A percentile compares a stretch with the other conserved stretches of the same genome.
These are phyloP conservation scores for Panopea generosa DNA, from an alignment of 2,888 invertebrate species.

Conservation along the genomic window DNA sequence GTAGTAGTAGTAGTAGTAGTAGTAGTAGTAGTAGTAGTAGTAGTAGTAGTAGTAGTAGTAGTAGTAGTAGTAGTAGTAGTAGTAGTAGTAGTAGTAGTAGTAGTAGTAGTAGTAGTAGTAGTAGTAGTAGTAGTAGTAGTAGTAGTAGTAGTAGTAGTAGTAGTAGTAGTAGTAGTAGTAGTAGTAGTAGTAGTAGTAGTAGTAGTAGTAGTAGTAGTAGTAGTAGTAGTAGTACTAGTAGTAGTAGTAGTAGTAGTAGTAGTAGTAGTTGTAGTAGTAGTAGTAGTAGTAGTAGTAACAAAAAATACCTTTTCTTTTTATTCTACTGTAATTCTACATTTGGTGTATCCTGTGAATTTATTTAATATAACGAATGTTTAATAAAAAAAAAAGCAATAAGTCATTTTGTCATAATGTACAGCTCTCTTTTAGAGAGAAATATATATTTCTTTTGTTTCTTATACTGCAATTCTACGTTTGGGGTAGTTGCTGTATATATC, in stretches of 20 bases:
- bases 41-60: conserved; percentile 31
- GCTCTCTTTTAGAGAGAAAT: no score
- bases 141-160: conserved; percentile 1
- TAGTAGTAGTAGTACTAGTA: conserved; percentile 36
- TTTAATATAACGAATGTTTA: no score
- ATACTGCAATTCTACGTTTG: no score
- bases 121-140: conserved; percentile 31
- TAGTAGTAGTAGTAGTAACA: conserved; percentile 36
- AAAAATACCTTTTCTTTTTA: no score
- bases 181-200: conserved; percentile 35
- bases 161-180: conserved; percentile 34
- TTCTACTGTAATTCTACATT: no score
- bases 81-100: conserved; percentile 36
- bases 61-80: conserved; percentile 41
- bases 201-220: conserved; percentile 36
- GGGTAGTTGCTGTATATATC: no score
- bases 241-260: conserved; percentile 21
- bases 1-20: conserved; percentile 20
- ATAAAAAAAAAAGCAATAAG: no score
- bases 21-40: conserved; percentile 33
- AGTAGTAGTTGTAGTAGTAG: conserved; percentile 27
- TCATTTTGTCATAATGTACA: no score
- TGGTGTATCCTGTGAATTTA: no score
- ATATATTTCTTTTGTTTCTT: no score
- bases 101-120: conserved; percentile 36